These are phyloP conservation scores for Ornithoptera priamus DNA, from an alignment of 2,888 invertebrate species.

Conservation along the genomic window DNA sequence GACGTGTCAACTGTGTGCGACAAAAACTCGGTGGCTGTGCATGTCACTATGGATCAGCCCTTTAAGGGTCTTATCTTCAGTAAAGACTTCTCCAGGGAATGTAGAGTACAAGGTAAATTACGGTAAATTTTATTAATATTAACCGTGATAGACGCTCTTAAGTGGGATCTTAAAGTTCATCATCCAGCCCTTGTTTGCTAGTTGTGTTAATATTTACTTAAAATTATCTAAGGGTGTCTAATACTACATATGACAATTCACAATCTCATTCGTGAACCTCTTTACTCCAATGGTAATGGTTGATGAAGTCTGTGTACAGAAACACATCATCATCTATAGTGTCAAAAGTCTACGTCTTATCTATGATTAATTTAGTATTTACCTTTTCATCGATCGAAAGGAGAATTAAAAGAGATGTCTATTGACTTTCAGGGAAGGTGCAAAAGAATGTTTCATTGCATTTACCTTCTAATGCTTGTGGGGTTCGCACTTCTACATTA, in stretches of 20 bases:
- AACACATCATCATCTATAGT: too few relatives aligned
- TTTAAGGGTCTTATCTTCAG: slow-evolving; percentile 88
- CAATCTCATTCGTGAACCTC: too few relatives aligned
- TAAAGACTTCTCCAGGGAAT: slow-evolving; percentile 87
- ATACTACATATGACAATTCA: too few relatives aligned
- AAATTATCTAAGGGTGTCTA: too few relatives aligned
- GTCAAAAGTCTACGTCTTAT: background rate
- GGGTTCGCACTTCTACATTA: slow-evolving; percentile 80
- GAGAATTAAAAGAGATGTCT: background rate
- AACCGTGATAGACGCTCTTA: too few relatives aligned
- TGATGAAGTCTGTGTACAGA: too few relatives aligned
- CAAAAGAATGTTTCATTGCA: slow-evolving; percentile 70
- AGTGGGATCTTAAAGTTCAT: too few relatives aligned
- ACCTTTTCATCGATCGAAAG: background rate
- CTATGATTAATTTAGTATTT: background rate
- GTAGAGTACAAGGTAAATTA: slow-evolving; percentile 79
- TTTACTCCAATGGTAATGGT: too few relatives aligned
- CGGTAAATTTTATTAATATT: too few relatives aligned
- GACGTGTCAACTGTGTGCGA: slow-evolving; percentile 83
- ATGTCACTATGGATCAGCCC: slow-evolving; percentile 80
- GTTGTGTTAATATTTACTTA: too few relatives aligned
- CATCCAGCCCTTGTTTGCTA: too few relatives aligned
- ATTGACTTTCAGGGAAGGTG: slow-evolving; percentile 63
- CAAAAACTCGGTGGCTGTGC: slow-evolving; percentile 81
- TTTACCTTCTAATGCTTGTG: slow-evolving; percentile 84